These are phyloP conservation scores for Ursus arctos DNA, from an alignment of 2,113 vertebrate species.

Conservation along the genomic window DNA sequence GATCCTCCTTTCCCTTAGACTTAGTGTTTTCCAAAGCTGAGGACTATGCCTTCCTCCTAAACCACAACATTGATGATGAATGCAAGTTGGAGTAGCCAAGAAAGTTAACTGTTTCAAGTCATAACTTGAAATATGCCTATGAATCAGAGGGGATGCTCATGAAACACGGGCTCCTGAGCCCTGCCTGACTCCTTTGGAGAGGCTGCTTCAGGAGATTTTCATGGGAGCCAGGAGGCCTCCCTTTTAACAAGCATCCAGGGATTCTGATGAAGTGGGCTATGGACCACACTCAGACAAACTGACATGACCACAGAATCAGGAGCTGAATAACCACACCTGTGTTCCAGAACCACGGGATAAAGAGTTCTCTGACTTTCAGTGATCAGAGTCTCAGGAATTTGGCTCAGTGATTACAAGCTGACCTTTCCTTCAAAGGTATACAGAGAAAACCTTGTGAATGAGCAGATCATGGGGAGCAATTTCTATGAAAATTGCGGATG, in stretches of 20 bases:
- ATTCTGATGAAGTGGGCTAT: not conserved
- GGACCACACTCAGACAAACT: not conserved
- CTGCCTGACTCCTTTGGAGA: not conserved
- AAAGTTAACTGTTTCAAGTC: conserved; percentile 12
- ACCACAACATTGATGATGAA: not conserved
- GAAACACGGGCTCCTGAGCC: not conserved
- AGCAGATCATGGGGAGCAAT: not conserved
- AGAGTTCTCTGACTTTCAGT: not conserved
- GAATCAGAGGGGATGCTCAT: not conserved
- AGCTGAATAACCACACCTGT: not conserved
- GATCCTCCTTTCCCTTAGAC: not conserved
- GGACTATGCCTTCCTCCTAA: not conserved
- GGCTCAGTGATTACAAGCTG: not conserved
- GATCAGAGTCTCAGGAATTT: not conserved
- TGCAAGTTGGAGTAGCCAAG: not conserved
- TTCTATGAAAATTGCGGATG: conserved; percentile 39
- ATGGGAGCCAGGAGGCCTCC: not conserved
- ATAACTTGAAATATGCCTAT: not conserved
- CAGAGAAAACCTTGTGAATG: conserved; percentile 8
- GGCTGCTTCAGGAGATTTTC: not conserved
- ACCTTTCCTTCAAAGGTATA: not conserved
- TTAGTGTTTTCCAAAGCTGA: conserved; percentile 23
- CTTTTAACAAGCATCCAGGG: not conserved
- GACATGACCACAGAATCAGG: not conserved
- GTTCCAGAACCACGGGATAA: not conserved